Conservation (phyloP, 2,797 vertebrate species). For the Squalus acanthias region DNA sequence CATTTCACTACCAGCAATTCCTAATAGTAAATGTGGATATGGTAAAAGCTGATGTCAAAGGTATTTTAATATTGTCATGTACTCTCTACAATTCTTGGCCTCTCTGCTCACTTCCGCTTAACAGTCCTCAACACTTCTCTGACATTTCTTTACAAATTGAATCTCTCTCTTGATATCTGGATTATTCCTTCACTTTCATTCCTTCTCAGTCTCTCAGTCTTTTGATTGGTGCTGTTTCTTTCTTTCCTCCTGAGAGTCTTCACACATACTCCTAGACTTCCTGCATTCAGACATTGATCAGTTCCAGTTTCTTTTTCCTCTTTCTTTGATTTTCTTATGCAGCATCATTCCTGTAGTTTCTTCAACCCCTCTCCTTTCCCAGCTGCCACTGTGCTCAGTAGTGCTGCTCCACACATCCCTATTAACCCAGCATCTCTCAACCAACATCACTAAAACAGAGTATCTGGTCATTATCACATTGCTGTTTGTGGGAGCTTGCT, state of each 20-base stretch:
- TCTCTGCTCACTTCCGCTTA: neutral
- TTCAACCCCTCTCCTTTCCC: neutral
- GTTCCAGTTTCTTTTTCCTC: neutral
- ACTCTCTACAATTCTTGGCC: neutral
- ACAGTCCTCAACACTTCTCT: neutral
- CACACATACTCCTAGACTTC: neutral
- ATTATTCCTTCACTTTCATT: neutral
- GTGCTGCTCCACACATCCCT: neutral
- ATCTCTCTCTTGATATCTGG: neutral
- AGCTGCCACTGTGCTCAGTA: neutral
- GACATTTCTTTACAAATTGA: neutral
- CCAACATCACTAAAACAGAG: neutral
- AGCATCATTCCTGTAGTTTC: neutral
- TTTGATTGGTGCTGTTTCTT: neutral
- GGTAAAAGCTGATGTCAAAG: neutral
- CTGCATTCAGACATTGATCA: neutral
- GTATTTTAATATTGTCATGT: neutral
- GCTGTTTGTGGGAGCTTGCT: neutral
- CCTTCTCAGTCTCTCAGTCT: neutral
- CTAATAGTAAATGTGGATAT: neutral
- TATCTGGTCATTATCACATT: neutral
- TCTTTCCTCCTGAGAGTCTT: neutral
- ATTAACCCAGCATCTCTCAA: neutral
- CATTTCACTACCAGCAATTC: neutral
- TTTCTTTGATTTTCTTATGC: neutral